Percentiles rank a stretch among this genome's conserved stretches.
These are phyloP conservation scores for Hydra vulgaris DNA, from an alignment of 30 jellyfish, hydroid and myxozoan species.

Conservation along the genomic window DNA sequence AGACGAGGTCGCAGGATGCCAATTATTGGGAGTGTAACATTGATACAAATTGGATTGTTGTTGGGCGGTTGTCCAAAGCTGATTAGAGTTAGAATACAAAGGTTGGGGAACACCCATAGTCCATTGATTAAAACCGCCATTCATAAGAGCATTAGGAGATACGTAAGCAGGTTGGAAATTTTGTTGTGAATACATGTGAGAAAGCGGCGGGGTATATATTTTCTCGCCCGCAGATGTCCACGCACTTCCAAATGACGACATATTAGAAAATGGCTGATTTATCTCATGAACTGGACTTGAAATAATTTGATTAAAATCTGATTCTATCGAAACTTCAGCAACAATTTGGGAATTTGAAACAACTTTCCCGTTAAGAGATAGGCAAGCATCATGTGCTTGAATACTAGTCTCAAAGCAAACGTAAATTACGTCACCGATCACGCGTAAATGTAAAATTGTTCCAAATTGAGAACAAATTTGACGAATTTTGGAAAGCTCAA, in stretches of 20 bases:
- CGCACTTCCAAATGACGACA: conserved; percentile 19
- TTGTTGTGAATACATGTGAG: conserved; percentile 13
- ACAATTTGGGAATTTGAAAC: conserved; percentile 43
- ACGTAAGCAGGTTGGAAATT: conserved; percentile 18
- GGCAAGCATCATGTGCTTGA: conserved; percentile 67
- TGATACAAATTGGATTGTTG: conserved; percentile 10
- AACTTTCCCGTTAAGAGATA: conserved; percentile 49
- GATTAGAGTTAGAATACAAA: conserved; percentile 4
- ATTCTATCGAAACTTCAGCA: conserved; percentile 51
- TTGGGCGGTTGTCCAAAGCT: conserved; percentile 22
- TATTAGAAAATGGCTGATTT: conserved; percentile 12
- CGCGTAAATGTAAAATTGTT: conserved; percentile 38
- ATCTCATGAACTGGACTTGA: conserved; percentile 8
- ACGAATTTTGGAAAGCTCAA: conserved; percentile 51
- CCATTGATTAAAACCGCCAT: conserved; percentile 40
- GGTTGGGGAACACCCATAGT: conserved; percentile 20
- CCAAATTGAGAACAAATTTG: conserved; percentile 62
- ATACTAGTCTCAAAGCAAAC: conserved; percentile 50
- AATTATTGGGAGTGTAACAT: conserved; percentile 12
- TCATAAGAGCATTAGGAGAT: conserved; percentile 13
- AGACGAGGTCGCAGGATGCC: conserved; percentile 12
- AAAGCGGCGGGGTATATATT: conserved; percentile 9
- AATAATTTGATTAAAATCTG: conserved; percentile 23
- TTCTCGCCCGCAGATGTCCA: conserved; percentile 23
- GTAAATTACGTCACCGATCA: conserved; percentile 27